A percentile compares a stretch with the other conserved stretches of the same genome.
Evolutionary conservation across 2,797 vertebrate species (phyloP).

Genomic region (Xerus rutilus): DNA sequence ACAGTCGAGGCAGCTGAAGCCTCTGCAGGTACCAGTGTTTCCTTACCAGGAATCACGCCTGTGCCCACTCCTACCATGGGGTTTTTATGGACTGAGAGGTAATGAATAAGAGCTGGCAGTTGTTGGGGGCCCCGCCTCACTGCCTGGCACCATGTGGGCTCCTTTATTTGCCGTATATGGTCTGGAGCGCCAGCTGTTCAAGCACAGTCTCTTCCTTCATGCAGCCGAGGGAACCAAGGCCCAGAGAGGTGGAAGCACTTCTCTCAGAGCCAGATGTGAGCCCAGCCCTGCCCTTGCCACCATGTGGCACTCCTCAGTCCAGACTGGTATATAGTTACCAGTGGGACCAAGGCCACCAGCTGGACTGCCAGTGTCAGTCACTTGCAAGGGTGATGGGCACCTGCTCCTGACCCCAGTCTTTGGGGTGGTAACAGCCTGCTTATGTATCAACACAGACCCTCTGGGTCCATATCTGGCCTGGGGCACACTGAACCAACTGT

Average conservation of each 20-base stretch:
- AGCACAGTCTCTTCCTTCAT: not conserved
- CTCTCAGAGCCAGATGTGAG: not conserved
- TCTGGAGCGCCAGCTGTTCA: not conserved
- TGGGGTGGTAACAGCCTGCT: not conserved
- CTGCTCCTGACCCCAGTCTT: not conserved
- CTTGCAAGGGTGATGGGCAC: not conserved
- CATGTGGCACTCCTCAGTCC: not conserved
- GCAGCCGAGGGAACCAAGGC: not conserved
- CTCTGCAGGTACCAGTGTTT: not conserved
- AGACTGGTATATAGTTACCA: slow-evolving; percentile 1
- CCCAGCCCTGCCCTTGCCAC: not conserved
- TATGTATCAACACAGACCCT: not conserved
- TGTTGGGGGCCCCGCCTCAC: not conserved
- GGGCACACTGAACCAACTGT: not conserved
- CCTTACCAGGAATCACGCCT: not conserved
- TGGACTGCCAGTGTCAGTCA: not conserved
- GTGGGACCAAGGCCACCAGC: not conserved
- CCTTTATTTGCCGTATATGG: not conserved
- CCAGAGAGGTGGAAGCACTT: not conserved
- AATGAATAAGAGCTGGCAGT: not conserved
- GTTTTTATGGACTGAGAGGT: not conserved
- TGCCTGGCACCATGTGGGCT: not conserved
- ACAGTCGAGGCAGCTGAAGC: not conserved
- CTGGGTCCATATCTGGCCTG: not conserved
- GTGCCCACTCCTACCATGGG: not conserved